Base-by-base conservation (phyloP, 2,888 invertebrate genomes). In the Melitaea athalia region DNA sequence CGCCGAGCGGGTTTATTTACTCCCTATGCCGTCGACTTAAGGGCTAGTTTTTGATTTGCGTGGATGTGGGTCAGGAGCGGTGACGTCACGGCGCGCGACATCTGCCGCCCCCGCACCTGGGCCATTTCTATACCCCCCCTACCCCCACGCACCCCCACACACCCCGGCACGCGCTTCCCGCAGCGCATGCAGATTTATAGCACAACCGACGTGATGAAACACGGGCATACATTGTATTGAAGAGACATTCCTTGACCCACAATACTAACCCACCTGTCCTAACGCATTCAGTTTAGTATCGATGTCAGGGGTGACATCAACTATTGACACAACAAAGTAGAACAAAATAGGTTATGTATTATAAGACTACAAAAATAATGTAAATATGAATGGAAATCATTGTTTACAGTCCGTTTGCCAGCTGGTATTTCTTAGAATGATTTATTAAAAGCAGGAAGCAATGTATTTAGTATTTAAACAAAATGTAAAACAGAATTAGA, bases 81-180 rank as follows among this genome's bases (percentile, higher is more conserved):
- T 76, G 77, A 77, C 77, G 77, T 78, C 75, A 76, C 75, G 70
- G 59, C 38, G 17, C 73, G 72, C 75, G 81, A 81, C 89, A 89
- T 85, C 90, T 89, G 89, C 89, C 89, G 80, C 89, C 89, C 87
- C 84, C 88, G 87, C 89, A 88, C 88, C 89, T 88, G 88, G 86
- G 55, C 65, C 50, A 59, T 65, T 72, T 67, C 71, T 57, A 59
- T 57, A 61, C 71, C 68, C 72, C 68, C 71, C 5, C 38, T 24
- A 45, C 64, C 71, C 59, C 69, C 69, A 17, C 66, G 42, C 67
- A 69, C 68, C 71, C 43, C 64, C 65, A 68, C 63, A 63, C 31
- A 55, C 62, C 57, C 68, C 76, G 69, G 59, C 64, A 45, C 72
- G 63, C 71, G 66, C 69, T 63, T 68, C 75, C 75, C 77, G 71